phyloP scores from a whole-genome alignment of 1,140 invertebrate genomes.

The Drosophila rhopaloa region DNA sequence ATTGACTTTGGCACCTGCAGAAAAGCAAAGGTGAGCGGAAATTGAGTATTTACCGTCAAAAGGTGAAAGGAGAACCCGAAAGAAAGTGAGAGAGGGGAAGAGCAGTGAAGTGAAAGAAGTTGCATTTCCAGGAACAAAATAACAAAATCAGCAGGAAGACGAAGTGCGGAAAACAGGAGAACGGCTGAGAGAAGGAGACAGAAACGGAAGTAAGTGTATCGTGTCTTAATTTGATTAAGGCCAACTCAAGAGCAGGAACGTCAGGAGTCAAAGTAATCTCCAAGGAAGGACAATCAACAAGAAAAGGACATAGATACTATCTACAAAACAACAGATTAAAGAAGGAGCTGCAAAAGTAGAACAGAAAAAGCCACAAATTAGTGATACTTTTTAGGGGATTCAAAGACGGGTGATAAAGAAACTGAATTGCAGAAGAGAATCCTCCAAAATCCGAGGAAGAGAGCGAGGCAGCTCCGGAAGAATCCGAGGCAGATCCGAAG shows the following conservation, averaged over 20 bases:
- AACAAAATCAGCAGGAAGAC: slow-evolving; percentile 6
- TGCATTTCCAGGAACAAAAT: slow-evolving; percentile 29
- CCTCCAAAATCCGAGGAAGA: not conserved
- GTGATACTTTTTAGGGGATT: not conserved
- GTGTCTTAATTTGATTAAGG: not conserved
- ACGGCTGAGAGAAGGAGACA: not conserved
- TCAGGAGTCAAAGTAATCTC: not conserved
- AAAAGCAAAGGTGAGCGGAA: slow-evolving; percentile 19
- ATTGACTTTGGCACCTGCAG: not conserved
- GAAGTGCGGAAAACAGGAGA: not conserved
- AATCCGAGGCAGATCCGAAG: not conserved
- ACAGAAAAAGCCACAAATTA: not conserved
- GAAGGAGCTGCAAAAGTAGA: slow-evolving; percentile 2
- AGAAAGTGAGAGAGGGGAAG: not conserved
- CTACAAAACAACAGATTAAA: not conserved
- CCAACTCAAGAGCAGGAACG: not conserved
- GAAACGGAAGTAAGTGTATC: not conserved
- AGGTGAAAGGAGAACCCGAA: not conserved
- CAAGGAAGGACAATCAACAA: too few relatives aligned
- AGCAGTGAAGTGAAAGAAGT: slow-evolving; percentile 17
- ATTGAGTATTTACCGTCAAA: slow-evolving; percentile 28
- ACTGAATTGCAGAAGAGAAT: too few relatives aligned
- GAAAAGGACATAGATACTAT: not conserved
- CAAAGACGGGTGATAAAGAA: not conserved
- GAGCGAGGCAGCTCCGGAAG: not conserved